Evolutionary conservation across 2,797 vertebrate genomes (phyloP).

Genomic region (Enteromius afrohamiltoni): DNA sequence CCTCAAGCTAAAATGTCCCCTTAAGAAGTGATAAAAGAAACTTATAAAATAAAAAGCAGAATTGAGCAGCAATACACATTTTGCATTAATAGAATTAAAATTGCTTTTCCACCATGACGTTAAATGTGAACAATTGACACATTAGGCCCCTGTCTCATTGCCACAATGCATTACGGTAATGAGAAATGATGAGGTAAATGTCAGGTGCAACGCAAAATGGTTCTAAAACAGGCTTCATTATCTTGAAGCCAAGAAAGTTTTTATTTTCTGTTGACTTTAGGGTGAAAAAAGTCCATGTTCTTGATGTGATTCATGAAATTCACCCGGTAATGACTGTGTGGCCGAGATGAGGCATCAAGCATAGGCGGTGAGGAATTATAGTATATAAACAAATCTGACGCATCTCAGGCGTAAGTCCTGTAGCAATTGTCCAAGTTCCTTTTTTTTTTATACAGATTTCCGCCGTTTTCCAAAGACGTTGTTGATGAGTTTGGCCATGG

Average conservation of each 20-base stretch:
- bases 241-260: neutral
- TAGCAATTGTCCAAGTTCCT: constrained; percentile 33
- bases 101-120: neutral
- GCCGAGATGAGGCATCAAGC: neutral
- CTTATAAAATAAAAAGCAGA: constrained; percentile 42
- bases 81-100: neutral
- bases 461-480: constrained; percentile 88
- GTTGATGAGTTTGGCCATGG: constrained; percentile 89
- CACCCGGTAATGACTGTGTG: neutral
- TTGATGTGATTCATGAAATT: neutral
- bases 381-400: constrained; percentile 3
- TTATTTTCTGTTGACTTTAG: neutral
- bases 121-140: neutral
- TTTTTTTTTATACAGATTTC: constrained; percentile 81
- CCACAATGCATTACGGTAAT: neutral
- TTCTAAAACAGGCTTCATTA: neutral
- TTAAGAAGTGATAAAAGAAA: constrained; percentile 28
- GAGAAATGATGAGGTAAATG: neutral
- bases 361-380: neutral
- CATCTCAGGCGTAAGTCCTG: neutral
- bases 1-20: constrained; percentile 11
- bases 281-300: constrained; percentile 15
- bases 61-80: constrained; percentile 16
- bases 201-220: neutral
- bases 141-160: neutral